A percentile compares a stretch with the other conserved stretches of the same genome.
These are phyloP conservation scores for Acanthacorydalis orientalis DNA, from an alignment of 2,888 invertebrate species.

Conservation along the genomic window DNA sequence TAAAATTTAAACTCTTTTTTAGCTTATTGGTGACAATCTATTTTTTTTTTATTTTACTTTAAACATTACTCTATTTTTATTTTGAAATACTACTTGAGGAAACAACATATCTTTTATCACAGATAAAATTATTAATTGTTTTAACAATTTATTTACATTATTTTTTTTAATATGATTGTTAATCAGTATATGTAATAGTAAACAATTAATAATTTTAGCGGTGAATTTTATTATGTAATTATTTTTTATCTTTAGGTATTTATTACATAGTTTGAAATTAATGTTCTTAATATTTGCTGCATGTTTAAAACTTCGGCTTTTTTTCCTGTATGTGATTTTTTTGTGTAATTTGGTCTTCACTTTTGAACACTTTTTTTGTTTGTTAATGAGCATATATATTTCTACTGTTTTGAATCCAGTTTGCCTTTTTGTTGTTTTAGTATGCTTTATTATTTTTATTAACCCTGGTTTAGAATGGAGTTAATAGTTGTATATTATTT, in stretches of 20 bases:
- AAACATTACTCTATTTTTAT: too few relatives aligned
- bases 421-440: not conserved
- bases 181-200: too few relatives aligned
- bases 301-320: slow-evolving; percentile 16
- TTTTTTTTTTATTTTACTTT: too few relatives aligned
- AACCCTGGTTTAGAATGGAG: slow-evolving; percentile 6
- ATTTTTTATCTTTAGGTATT: slow-evolving; percentile 9
- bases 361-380: slow-evolving; percentile 9
- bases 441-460: too few relatives aligned
- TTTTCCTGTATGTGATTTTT: slow-evolving; percentile 16
- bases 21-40: too few relatives aligned
- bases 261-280: slow-evolving; percentile 30
- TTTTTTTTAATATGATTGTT: too few relatives aligned
- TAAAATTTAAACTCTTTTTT: too few relatives aligned
- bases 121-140: too few relatives aligned
- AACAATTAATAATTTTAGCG: too few relatives aligned
- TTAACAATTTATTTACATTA: too few relatives aligned
- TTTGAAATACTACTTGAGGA: too few relatives aligned
- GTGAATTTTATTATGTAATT: not conserved
- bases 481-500: not conserved
- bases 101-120: too few relatives aligned
- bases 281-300: slow-evolving; percentile 20
- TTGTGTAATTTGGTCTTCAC: slow-evolving; percentile 11
- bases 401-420: not conserved
- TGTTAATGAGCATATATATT: not conserved